Conservation (phyloP, 2,888 invertebrate genomes). For the Tetrapedia diversipes region DNA sequence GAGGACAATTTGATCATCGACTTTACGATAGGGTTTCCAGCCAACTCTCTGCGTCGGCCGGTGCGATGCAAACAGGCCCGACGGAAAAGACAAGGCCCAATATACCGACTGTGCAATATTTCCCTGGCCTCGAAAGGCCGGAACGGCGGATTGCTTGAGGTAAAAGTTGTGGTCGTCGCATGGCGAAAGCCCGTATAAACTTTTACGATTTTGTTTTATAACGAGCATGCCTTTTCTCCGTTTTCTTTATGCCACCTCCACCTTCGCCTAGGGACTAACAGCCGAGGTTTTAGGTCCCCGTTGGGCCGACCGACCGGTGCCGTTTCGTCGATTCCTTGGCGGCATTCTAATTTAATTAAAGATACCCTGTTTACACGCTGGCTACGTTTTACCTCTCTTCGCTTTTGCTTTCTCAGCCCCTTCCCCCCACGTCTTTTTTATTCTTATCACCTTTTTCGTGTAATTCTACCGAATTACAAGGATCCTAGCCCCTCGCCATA, state of each 20-base stretch:
- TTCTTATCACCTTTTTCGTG: not conserved
- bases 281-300: no score
- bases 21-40: constrained; percentile 77
- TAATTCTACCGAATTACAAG: not conserved
- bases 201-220: constrained; percentile 73
- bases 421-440: not conserved
- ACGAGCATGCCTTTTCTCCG: constrained; percentile 34
- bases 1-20: constrained; percentile 74
- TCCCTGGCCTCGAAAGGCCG: not conserved
- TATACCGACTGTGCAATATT: constrained; percentile 5
- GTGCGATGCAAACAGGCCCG: not conserved
- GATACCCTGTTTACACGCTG: not conserved
- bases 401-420: not conserved
- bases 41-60: not conserved
- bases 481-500: not conserved
- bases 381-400: not conserved
- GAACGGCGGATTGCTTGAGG: constrained; percentile 63
- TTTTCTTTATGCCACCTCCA: no score
- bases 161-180: constrained; percentile 78
- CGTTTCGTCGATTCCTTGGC: not conserved
- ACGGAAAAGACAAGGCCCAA: not conserved
- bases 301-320: no score
- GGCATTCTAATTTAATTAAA: constrained; percentile 42
- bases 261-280: no score
- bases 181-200: constrained; percentile 72